These are phyloP conservation scores for Synanceia verrucosa DNA, from an alignment of 2,797 vertebrate genomes.

Conservation along the genomic window DNA sequence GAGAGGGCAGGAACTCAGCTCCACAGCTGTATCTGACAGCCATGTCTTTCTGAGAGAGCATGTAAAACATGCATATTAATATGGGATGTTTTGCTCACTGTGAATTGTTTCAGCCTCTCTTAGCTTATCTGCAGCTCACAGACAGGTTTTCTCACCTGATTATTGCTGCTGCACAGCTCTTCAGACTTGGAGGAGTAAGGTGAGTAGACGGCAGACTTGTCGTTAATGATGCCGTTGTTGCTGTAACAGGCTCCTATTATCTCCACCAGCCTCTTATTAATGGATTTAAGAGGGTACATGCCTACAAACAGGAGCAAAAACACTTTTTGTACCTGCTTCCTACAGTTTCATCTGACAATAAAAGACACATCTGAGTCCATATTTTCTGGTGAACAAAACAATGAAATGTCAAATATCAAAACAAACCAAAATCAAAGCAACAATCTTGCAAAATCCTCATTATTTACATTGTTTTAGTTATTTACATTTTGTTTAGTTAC, in stretches of 20 bases:
- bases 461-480: not conserved
- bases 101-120: not conserved
- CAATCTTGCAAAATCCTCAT: not conserved
- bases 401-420: not conserved
- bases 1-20: constrained; percentile 86
- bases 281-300: constrained; percentile 84
- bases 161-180: constrained; percentile 46
- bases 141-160: constrained; percentile 37
- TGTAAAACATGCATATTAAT: not conserved
- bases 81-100: accelerated
- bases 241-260: constrained; percentile 88
- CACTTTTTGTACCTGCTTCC: not conserved
- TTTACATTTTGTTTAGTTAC: too few relatives aligned
- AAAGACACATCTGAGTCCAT: not conserved
- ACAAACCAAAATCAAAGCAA: not conserved
- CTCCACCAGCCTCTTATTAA: constrained; percentile 84
- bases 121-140: not conserved
- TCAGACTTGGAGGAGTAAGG: constrained; percentile 83
- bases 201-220: constrained; percentile 82
- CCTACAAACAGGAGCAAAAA: constrained; percentile 46
- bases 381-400: not conserved
- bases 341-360: too few relatives aligned
- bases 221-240: constrained; percentile 36
- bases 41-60: constrained; percentile 30
- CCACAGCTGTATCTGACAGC: constrained; percentile 62